These are phyloP conservation scores for Panulirus ornatus DNA, from an alignment of 1,140 invertebrate genomes.

Conservation along the genomic window DNA sequence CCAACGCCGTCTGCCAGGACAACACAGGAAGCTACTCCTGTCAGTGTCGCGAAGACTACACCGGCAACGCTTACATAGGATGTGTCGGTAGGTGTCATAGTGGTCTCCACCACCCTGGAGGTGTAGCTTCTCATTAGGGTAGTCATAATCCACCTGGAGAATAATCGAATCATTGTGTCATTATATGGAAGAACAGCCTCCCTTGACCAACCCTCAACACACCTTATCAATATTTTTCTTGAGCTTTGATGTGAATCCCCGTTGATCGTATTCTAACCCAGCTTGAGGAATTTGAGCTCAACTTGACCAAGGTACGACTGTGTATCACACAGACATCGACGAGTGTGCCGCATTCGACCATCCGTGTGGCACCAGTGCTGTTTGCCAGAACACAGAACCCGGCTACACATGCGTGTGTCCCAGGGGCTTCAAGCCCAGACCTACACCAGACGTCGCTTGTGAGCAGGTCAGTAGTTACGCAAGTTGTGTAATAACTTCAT, in stretches of 20 bases:
- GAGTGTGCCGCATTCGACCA: constrained; percentile 90
- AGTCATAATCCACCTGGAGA: too few relatives aligned
- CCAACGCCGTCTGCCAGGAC: constrained; percentile 91
- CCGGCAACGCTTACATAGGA: constrained; percentile 89
- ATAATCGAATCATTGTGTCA: too few relatives aligned
- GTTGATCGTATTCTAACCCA: too few relatives aligned
- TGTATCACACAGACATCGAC: constrained; percentile 92
- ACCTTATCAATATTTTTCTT: too few relatives aligned
- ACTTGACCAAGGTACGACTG: too few relatives aligned
- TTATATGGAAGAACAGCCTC: too few relatives aligned
- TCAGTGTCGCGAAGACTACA: constrained; percentile 87
- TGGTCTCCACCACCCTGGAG: background rate
- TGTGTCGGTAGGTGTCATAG: constrained; percentile 80
- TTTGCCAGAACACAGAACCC: constrained; percentile 91
- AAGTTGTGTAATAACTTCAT: background rate
- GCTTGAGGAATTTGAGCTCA: too few relatives aligned
- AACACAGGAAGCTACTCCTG: constrained; percentile 86
- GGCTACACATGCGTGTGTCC: constrained; percentile 93
- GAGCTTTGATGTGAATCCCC: too few relatives aligned
- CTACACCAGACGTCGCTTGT: constrained; percentile 88
- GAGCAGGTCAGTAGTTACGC: constrained; percentile 81
- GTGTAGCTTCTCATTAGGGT: too few relatives aligned
- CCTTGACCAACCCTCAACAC: too few relatives aligned
- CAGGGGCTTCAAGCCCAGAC: constrained; percentile 92
- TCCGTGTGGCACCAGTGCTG: constrained; percentile 90